These are phyloP conservation scores for Temnothorax curvispinosus DNA, from an alignment of 1,140 invertebrate species.

Conservation along the genomic window DNA sequence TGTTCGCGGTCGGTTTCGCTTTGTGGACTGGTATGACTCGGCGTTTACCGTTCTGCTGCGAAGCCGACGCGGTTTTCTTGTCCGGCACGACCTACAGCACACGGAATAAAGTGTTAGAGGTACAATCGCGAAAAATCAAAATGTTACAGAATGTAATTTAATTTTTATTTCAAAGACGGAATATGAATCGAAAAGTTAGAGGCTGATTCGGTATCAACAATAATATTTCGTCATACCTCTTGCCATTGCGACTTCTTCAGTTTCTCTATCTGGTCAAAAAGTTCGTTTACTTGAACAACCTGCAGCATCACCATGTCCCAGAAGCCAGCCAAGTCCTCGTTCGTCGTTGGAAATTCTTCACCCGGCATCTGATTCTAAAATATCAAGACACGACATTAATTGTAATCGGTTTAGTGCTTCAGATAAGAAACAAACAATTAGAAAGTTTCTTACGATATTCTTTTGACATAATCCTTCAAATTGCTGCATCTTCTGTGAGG, in stretches of 20 bases:
- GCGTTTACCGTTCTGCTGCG: conserved; percentile 79
- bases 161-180: background rate
- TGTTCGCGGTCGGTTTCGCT: conserved; percentile 82
- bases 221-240: conserved; percentile 81
- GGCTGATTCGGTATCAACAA: background rate
- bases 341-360: conserved; percentile 95
- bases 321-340: conserved; percentile 96
- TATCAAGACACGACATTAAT: conserved; percentile 7
- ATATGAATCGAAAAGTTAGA: background rate
- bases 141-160: background rate
- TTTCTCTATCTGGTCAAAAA: conserved; percentile 91
- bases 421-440: conserved; percentile 27
- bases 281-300: conserved; percentile 92
- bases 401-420: background rate
- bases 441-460: conserved; percentile 90
- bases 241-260: conserved; percentile 91
- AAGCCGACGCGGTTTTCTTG: conserved; percentile 59
- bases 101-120: background rate
- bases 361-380: conserved; percentile 89
- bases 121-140: background rate
- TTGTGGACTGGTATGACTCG: conserved; percentile 81
- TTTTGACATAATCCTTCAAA: conserved; percentile 95
- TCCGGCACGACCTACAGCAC: conserved; percentile 71
- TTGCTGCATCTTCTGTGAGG: conserved; percentile 97
- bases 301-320: conserved; percentile 99